Evolutionary conservation across 2,888 invertebrate genomes (phyloP), one percentile per base, ranked within the genome.

Genomic region (Chelonus formosanus): DNA sequence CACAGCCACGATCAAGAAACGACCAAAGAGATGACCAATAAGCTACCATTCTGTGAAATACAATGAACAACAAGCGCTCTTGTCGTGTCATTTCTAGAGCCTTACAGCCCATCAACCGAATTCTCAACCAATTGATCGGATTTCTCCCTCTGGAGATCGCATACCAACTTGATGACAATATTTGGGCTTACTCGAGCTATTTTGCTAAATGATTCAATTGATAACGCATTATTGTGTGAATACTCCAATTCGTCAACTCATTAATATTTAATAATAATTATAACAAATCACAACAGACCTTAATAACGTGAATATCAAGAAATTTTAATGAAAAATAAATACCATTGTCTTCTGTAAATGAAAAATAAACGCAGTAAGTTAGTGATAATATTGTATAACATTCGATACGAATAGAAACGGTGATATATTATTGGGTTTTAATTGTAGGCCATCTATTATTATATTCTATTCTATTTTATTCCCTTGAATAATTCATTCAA

Each of bases 11-110:
- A 86, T 74, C 87, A 86, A 74, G 84, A 85, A 65, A 88, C 88
- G 78, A 87, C 88, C 75, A 89, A 90, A 84, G 90, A 90, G 75
- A 65, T 76, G 69, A 87, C 86, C 79, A 89, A 89, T 80, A 90
- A 90, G 85, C 85, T 90, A 81, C 89, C 89, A 56, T 91, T 91
- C 84, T 91, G 91, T 85, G 89, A 89, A 85, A 90, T 91, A 85
- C 91, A 91, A 90, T 91, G 90, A 91, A 56, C 44, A 70, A 58
- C 67, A 55, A 64, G 54, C 58, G 59, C 65, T 71, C 67, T 52
- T 58, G 40, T 50, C 34, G 53, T 65, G n/a, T 34, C 44, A 63
- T 43, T 36, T 3, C 34, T 35, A 47, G 58, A 47, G 58, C 47
- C 34, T 44, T 47, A 32, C 47, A 34, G 47, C 47, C 54, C 54